Base-by-base conservation (phyloP, 2,797 vertebrate species). In the Gastrophryne carolinensis region DNA sequence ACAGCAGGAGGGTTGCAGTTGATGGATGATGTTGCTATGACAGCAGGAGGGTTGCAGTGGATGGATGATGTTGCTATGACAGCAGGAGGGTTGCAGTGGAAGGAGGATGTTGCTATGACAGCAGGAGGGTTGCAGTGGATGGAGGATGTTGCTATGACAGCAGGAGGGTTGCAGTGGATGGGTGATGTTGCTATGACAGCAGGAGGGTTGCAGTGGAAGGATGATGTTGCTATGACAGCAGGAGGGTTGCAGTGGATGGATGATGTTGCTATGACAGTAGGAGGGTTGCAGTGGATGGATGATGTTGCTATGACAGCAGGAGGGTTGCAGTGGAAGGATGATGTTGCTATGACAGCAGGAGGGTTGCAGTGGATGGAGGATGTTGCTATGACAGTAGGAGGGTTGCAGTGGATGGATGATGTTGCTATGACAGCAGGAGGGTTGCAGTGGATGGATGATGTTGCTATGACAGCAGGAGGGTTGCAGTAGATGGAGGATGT, bases 81-180 rank as follows among this genome's bases (percentile, higher is more conserved):
- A n/a, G n/a, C n/a, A n/a, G n/a, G n/a, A n/a, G n/a, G n/a, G n/a
- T n/a, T n/a, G n/a, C n/a, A n/a, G n/a, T n/a, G n/a, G 93, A 52
- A 90, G 95, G 96, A 95, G 60, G 79, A 84, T 15, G 19, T 6
- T 15, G 53, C 37, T 5, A 0, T 27, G 47, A 15, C 9, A 11
- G 4, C 34, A 12, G 34, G 7, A 11, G 1, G 10, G 6, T 39
- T 11, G 37, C 6, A 1, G 12, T 11, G 37, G n/a, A 1, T 15
- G 13, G 8, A 9, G 37, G 12, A 5, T 39, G 37, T 15, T 3
- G 37, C 13, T 4, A 15, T 11, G 37, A 15, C 3, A 39, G 1
- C 35, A n/a, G 9, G 35, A 37, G 4, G 10, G 1, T 12, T 37
- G 1, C 35, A 37, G 35, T 34, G 9, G 4, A 9, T 34, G 30